A percentile compares a stretch with the other conserved stretches of the same genome.
Conservation (phyloP, 2,888 invertebrate genomes). For the Caenorhabditis doughertyi region DNA sequence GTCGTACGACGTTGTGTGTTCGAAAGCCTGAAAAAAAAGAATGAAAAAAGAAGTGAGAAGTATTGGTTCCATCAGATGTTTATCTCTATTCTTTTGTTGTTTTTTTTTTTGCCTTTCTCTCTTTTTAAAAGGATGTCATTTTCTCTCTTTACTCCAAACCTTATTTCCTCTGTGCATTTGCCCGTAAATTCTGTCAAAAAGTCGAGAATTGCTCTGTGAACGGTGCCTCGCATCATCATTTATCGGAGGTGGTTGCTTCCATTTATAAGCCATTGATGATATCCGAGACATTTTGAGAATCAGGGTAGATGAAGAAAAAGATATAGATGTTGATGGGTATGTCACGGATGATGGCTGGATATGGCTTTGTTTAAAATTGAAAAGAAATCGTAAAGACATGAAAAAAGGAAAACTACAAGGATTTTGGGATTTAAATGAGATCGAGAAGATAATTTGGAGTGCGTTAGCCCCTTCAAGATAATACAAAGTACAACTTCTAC, state of each 20-base stretch:
- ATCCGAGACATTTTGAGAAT: conserved; percentile 78
- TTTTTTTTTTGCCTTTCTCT: conserved; percentile 7
- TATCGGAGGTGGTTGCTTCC: conserved; percentile 66
- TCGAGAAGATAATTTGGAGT: no score
- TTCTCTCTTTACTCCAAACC: conserved; percentile 23
- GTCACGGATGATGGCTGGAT: conserved; percentile 25
- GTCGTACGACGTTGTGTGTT: conserved; percentile 96
- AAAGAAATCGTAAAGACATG: neutral
- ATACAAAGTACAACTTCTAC: no score
- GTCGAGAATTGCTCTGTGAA: conserved; percentile 72
- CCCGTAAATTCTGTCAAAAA: conserved; percentile 72
- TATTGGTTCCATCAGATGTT: neutral
- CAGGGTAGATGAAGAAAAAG: neutral
- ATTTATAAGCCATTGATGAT: conserved; percentile 81
- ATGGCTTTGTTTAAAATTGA: no score
- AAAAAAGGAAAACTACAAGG: neutral
- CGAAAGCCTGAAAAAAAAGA: conserved; percentile 89
- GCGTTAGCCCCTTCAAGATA: no score
- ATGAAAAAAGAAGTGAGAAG: conserved; percentile 7
- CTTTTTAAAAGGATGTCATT: conserved; percentile 29
- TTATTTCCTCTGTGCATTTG: conserved; percentile 60
- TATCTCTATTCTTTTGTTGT: conserved; percentile 4
- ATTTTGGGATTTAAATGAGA: neutral
- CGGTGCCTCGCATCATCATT: conserved; percentile 70
- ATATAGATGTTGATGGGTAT: neutral